These are phyloP conservation scores for Manis pentadactyla DNA, from an alignment of 2,797 vertebrate genomes.

Conservation along the genomic window DNA sequence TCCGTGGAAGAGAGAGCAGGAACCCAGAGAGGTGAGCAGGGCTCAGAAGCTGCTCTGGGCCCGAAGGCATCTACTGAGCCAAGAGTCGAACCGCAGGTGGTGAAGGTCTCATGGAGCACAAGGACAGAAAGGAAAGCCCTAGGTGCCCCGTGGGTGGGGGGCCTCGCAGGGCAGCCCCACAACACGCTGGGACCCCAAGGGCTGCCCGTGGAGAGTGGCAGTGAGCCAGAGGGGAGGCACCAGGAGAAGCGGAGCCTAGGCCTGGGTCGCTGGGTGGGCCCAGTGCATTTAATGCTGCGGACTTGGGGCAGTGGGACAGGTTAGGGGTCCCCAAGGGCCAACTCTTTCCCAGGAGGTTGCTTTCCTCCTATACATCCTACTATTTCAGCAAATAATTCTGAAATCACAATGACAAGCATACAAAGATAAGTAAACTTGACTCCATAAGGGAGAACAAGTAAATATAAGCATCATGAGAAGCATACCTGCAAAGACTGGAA, in stretches of 20 bases:
- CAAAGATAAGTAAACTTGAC: background rate
- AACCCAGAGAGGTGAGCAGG: too few species aligned
- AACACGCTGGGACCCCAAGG: background rate
- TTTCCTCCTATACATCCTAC: background rate
- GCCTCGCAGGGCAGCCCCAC: background rate
- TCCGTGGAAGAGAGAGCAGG: background rate
- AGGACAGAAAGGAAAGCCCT: background rate
- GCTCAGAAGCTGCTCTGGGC: background rate
- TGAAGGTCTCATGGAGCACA: background rate
- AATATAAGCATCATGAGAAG: background rate
- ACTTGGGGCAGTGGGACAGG: background rate
- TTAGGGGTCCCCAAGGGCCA: rapidly evolving
- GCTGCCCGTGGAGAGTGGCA: too few species aligned
- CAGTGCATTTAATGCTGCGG: background rate
- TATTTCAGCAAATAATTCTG: background rate
- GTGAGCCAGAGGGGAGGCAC: too few species aligned
- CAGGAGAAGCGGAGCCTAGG: background rate
- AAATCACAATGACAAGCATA: background rate
- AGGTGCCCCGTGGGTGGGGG: too few species aligned
- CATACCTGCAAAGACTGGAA: rapidly evolving
- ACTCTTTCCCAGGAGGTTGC: background rate
- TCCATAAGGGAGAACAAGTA: background rate
- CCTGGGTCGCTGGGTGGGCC: background rate
- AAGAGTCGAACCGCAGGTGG: background rate
- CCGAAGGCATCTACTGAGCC: background rate